Evolutionary conservation across 2,113 vertebrate species (phyloP), one percentile per base, ranked within the genome.

Genomic region (Prolemur simus): DNA sequence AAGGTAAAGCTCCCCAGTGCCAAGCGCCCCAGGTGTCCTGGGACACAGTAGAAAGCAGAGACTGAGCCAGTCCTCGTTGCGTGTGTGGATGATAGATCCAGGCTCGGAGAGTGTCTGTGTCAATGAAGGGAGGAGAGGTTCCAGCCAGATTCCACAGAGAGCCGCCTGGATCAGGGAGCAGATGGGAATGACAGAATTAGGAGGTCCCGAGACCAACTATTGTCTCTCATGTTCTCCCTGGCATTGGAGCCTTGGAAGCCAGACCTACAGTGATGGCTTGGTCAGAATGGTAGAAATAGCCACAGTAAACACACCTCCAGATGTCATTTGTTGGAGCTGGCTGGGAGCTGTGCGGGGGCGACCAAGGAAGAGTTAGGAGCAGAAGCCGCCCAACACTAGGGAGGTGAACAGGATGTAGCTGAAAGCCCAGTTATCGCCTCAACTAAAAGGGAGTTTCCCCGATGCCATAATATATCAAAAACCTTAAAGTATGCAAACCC

Each of bases 371-470:
- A 73, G 39, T 39, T 49, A 98, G 98, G 81, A 98, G 99, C 58
- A 97, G 83, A 89, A 96, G 92, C 68, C 78, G 39, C 23, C 96
- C 42, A 96, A 58, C 14, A 29, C 88, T n/a, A 97, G 87, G 9
- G 96, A 92, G 60, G 98, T 96, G 54, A 99, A 98, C 69, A 98
- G 97, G 80, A 99, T 94, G 95, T 98, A 98, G 86, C 98, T 98
- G 89, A 99, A 98, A 90, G 98, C 98, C 52, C 96, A 96, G 96
- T 99, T 99, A 86, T 97, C 99, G 98, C 99, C 97, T 97, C 99
- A 39, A 99, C 98, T 20, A 99, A 97, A 15, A 98, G 98, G 5
- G 98, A 52, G 52, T 52, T 99, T 78, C 98, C 96, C 71, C 94
- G 96, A 96, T 98, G 98, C 23, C 58, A 27, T 0, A 10, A 60